Conservation (phyloP, 2,113 vertebrate genomes). For the Festucalex cinctus region DNA sequence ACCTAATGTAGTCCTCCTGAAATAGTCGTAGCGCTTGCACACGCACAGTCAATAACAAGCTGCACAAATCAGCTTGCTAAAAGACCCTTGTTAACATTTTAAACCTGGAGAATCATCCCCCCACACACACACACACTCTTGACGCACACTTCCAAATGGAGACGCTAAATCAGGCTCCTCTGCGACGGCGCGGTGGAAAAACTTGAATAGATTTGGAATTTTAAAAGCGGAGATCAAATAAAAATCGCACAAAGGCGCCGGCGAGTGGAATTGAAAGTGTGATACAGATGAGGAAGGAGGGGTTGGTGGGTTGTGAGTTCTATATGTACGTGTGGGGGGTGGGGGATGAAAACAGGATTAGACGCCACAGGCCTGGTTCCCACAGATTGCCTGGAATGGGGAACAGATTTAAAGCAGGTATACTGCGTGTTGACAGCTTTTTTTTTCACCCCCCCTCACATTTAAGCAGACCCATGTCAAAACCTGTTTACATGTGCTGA, state of each 20-base stretch:
- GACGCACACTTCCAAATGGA: conserved; percentile 69
- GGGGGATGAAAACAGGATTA: conserved; percentile 81
- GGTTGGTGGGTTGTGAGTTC: conserved; percentile 14
- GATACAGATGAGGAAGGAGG: conserved; percentile 71
- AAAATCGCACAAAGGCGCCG: conserved; percentile 78
- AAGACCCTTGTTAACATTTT: conserved; percentile 76
- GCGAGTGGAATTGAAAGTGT: conserved; percentile 81
- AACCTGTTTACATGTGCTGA: conserved; percentile 78
- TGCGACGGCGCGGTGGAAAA: conserved; percentile 62
- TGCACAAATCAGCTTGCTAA: conserved; percentile 67
- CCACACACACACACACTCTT: conserved; percentile 55
- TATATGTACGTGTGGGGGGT: conserved; percentile 26
- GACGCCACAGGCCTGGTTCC: conserved; percentile 78
- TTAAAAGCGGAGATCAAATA: conserved; percentile 81
- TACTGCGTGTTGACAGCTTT: conserved; percentile 76
- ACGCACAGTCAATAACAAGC: conserved; percentile 38
- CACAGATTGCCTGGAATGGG: conserved; percentile 79
- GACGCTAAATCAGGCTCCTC: conserved; percentile 70
- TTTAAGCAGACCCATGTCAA: conserved; percentile 75
- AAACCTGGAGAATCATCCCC: conserved; percentile 64
- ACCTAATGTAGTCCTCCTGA: neutral
- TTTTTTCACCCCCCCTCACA: conserved; percentile 66
- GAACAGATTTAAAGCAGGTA: conserved; percentile 79
- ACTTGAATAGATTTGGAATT: conserved; percentile 79
- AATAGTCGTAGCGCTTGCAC: neutral